Conservation (phyloP, 2,113 vertebrate genomes). For the Aramus guarauna region DNA sequence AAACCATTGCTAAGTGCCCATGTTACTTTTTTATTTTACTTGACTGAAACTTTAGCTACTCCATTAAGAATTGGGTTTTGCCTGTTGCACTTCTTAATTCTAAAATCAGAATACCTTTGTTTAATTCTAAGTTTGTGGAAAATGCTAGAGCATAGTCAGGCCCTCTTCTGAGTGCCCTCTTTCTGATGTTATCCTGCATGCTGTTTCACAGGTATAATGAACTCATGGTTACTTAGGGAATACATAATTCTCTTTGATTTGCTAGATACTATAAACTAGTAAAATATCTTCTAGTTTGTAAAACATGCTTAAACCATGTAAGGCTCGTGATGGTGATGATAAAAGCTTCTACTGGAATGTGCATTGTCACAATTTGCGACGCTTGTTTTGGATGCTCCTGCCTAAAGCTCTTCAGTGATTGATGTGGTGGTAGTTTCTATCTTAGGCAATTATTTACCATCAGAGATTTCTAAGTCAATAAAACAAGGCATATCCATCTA, state of each 20-base stretch:
- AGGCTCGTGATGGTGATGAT: neutral
- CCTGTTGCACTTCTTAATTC: neutral
- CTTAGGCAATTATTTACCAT: neutral
- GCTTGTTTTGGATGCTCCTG: neutral
- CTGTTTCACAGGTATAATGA: neutral
- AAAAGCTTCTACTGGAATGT: neutral
- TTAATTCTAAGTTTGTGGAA: neutral
- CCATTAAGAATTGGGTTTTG: neutral
- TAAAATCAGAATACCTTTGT: neutral
- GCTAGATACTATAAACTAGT: neutral
- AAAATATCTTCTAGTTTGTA: neutral
- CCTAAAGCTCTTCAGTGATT: neutral
- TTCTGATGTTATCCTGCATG: neutral
- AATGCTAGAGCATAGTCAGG: neutral
- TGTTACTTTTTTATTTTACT: neutral
- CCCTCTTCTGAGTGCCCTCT: neutral
- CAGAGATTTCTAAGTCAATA: neutral
- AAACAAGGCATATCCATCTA: neutral
- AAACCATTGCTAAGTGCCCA: neutral
- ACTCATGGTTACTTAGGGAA: neutral
- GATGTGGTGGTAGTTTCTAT: neutral
- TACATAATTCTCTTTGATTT: neutral
- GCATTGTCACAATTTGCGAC: neutral
- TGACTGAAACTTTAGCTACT: neutral
- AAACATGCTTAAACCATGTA: neutral